phyloP scores from a whole-genome alignment of 2,888 invertebrate species.

The Hyposoter dolosus region DNA sequence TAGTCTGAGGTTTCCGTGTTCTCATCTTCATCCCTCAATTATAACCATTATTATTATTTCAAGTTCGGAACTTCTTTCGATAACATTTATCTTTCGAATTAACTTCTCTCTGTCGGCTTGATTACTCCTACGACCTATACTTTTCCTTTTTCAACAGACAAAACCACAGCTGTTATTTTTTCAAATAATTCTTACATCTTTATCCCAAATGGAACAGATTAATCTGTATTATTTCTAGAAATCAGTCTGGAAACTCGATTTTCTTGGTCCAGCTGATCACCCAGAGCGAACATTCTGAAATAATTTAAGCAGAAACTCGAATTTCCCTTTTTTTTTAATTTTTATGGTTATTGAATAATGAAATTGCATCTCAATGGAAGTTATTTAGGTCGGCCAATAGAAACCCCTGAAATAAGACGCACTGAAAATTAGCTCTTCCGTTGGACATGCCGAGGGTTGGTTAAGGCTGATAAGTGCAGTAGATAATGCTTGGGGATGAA shows the following conservation, averaged over 20 bases:
- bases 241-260: no score
- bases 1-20: conserved; percentile 39
- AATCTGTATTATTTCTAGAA: not conserved
- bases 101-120: not conserved
- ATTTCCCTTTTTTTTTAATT: not conserved
- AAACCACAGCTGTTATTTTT: not conserved
- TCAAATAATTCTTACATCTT: not conserved
- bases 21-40: conserved; percentile 48
- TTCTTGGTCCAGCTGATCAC: not conserved
- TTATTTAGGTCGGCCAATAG: conserved; percentile 12
- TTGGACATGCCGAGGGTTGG: conserved; percentile 24
- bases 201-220: not conserved
- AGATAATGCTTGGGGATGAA: conserved; percentile 56
- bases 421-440: conserved; percentile 17
- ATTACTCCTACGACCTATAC: not conserved
- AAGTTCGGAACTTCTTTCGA: not conserved
- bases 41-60: conserved; percentile 37
- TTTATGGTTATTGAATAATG: not conserved
- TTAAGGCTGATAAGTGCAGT: conserved; percentile 60
- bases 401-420: conserved; percentile 20
- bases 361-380: conserved; percentile 25
- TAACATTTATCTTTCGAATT: conserved; percentile 8
- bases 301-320: not conserved
- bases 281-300: not conserved
- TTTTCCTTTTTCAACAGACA: not conserved